Conservation (phyloP, 2,113 vertebrate genomes). For the Tragulus kanchil region DNA sequence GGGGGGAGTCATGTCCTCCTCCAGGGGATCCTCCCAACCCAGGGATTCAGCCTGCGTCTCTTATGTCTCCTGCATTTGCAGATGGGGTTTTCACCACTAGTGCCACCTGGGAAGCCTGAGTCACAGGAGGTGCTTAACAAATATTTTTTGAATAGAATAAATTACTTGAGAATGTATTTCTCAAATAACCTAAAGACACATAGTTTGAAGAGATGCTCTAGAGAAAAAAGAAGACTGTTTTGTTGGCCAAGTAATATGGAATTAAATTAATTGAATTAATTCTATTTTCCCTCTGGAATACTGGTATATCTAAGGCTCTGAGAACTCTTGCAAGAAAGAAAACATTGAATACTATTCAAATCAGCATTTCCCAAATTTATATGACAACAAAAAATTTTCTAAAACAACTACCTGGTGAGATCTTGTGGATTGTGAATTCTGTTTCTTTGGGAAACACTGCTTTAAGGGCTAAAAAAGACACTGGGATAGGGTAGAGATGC, state of each 20-base stretch:
- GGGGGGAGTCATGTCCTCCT: no score
- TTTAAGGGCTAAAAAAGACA: neutral
- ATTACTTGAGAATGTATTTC: neutral
- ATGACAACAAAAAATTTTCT: neutral
- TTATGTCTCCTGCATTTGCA: no score
- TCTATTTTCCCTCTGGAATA: neutral
- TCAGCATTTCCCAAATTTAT: constrained; percentile 2
- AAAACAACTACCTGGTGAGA: neutral
- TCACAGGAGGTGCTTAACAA: neutral
- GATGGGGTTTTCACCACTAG: no score
- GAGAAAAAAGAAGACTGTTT: neutral
- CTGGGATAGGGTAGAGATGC: neutral
- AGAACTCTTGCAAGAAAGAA: neutral
- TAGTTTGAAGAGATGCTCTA: neutral
- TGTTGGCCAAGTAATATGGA: neutral
- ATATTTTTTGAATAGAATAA: neutral
- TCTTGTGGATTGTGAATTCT: neutral
- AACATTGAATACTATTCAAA: neutral
- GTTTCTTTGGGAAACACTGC: neutral
- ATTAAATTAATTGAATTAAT: neutral
- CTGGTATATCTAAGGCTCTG: neutral
- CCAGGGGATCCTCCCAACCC: no score
- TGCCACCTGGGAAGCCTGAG: no score
- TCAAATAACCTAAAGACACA: neutral
- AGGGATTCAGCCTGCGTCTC: no score